Conservation (phyloP, 2,797 vertebrate species). For the Falco columbarius region DNA sequence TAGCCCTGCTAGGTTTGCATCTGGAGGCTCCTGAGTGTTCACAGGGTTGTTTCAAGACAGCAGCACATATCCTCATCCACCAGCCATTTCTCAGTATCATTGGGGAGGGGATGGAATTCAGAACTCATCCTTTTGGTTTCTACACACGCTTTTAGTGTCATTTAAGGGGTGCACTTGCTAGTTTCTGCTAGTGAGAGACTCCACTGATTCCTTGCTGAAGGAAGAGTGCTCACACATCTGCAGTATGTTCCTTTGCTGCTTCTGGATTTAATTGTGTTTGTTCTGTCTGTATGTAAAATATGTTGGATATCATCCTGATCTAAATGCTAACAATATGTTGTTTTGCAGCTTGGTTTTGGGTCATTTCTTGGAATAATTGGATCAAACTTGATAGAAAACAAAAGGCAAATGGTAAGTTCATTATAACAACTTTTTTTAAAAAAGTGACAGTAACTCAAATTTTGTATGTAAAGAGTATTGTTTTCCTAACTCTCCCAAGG, state of each 20-base stretch:
- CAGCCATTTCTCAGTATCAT: slow-evolving; percentile 34
- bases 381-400: slow-evolving; percentile 97
- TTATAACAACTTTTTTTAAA: background rate
- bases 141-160: background rate
- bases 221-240: background rate
- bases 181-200: background rate
- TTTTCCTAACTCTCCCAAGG: background rate
- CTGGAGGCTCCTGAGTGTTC: background rate
- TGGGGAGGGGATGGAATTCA: background rate
- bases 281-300: background rate
- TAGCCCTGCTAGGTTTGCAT: background rate
- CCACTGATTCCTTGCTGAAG: slow-evolving; percentile 12
- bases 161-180: background rate
- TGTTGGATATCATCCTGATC: background rate
- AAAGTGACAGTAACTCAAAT: background rate
- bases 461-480: background rate
- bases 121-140: slow-evolving; percentile 53
- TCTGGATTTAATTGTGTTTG: background rate
- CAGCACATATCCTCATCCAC: background rate
- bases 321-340: slow-evolving; percentile 43
- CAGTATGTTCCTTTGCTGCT: slow-evolving; percentile 40
- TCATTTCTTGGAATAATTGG: slow-evolving; percentile 99
- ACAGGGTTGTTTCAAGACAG: background rate
- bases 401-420: slow-evolving; percentile 97
- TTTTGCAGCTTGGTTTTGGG: slow-evolving; percentile 94